Base-by-base conservation (phyloP, 2,888 invertebrate genomes). In the Myopa tessellatipennis region DNA sequence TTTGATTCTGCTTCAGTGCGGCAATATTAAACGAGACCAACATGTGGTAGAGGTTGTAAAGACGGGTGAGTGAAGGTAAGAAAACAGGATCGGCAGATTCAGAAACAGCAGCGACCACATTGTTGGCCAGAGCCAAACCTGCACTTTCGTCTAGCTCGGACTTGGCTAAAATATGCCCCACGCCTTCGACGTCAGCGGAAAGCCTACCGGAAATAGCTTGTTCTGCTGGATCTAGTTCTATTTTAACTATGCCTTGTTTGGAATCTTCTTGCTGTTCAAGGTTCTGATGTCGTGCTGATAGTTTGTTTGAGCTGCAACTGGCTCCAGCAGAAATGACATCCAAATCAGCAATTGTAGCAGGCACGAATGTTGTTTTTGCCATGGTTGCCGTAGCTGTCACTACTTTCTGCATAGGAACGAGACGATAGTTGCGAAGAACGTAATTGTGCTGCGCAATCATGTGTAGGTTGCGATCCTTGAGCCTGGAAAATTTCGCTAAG, bases 391-490 rank as follows among this genome's bases (percentile, higher is more conserved):
- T 63, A 6, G 82, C 83, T 10, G 80, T 60, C 18, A 82, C 79
- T 6, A 81, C 81, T 60, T 81, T 82, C 38, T 83, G 82, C 16
- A 83, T 79, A 69, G 88, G 87, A n/a, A 89, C 84, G 40, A 89
- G 81, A 7, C 88, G 84, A 14, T 89, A 86, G 82, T 89, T 89
- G 45, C 87, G 85, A 8, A 89, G 86, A 74, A 89, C 86, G 80
- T 89, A 89, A 77, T 87, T 87, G 76, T 90, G 90, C 40, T 84
- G 83, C 52, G 84, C 83, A 50, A 89, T 85, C 84, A 90, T 86
- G 75, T 90, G 90, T 8, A 86, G 85, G 79, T 89, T 89, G 58
- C 89, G 87, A 74, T 89, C 89, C 80, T 87, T 88, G 0, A 90
- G 84, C 79, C 87, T 85, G 16, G 85, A 83, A 72, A 88, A 90